Base-by-base conservation (phyloP, 2,113 vertebrate genomes). In the Sander lucioperca region DNA sequence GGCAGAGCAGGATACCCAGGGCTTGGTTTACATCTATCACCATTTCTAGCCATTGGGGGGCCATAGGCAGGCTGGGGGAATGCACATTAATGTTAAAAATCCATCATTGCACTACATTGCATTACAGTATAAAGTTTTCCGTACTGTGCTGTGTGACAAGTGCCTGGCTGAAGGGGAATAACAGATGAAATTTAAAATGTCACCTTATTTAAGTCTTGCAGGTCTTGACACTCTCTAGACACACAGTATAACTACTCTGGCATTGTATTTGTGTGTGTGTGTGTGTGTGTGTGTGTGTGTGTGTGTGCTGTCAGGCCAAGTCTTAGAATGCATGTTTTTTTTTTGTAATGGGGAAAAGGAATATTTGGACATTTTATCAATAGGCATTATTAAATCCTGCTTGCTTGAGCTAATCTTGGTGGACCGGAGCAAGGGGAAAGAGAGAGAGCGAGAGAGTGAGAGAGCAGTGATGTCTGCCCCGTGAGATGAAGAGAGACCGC, bases 401-500 rank as follows among this genome's bases (percentile, higher is more conserved):
- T 95, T 94, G 95, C 93, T 91, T 94, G 93, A 95, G 93, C 93
- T 95, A 95, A 96, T 96, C 95, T 95, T 81, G 74, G 80, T 63
- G 53, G 84, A 92, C 86, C 66, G 89, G 71, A 85, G 88, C 50
- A 59, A 86, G 83, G 57, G 67, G 68, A 77, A 65, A 47, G 84
- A 77, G 86, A 79, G 86, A 61, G 88, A 64, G 65, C 6, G 82
- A 66, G 77, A 45, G 64, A 69, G 78, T 0, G 86, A 93, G 91
- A 88, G 89, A 91, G 86, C 84, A 92, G 85, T 86, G 91, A 92
- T 92, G 93, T 93, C 91, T 91, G 93, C 91, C 89, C 93, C 81
- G 82, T 77, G 89, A 93, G 96, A 96, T 97, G 95, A 96, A 97
- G 96, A 97, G 98, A 97, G 96, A 96, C 95, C 95, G 96, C 95